phyloP scores from a whole-genome alignment of 1,140 invertebrate genomes.

The Liolophura sinensis region DNA sequence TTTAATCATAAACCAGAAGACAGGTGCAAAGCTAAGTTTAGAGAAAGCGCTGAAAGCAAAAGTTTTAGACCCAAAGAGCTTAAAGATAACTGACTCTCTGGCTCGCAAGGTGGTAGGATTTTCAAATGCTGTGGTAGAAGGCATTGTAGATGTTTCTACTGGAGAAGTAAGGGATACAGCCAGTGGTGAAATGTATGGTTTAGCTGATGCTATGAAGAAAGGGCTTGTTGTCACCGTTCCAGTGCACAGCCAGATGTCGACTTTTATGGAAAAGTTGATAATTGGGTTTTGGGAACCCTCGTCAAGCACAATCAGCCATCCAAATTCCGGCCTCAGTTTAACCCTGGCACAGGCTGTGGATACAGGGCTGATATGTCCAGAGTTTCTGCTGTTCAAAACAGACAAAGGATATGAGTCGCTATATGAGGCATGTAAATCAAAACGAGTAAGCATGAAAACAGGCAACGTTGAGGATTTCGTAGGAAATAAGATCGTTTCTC shows the following conservation, averaged over 20 bases:
- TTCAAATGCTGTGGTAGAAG: slow-evolving; percentile 33
- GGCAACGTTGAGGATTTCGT: neutral
- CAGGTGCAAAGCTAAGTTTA: no score
- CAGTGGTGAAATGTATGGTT: slow-evolving; percentile 65
- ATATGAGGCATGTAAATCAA: no score
- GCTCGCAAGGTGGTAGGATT: no score
- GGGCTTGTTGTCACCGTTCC: slow-evolving; percentile 61
- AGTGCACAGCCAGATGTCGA: neutral
- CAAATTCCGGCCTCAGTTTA: slow-evolving; percentile 74
- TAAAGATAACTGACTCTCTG: no score
- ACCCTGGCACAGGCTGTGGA: slow-evolving; percentile 77
- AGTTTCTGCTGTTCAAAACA: no score
- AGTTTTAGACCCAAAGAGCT: no score
- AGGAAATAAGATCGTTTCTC: slow-evolving; percentile 1
- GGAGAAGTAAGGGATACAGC: slow-evolving; percentile 67
- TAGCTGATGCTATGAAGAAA: slow-evolving; percentile 55
- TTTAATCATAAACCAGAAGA: no score
- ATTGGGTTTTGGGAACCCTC: slow-evolving; percentile 34
- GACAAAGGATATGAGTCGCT: no score
- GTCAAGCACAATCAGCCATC: slow-evolving; percentile 63
- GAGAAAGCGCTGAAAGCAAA: no score
- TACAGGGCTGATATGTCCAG: neutral
- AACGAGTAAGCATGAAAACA: neutral
- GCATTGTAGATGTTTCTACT: neutral
- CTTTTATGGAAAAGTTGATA: slow-evolving; percentile 41